Percentiles rank a stretch among this genome's conserved stretches.
phyloP scores from a whole-genome alignment of 2,797 vertebrate species.

The Denticeps clupeoides region DNA sequence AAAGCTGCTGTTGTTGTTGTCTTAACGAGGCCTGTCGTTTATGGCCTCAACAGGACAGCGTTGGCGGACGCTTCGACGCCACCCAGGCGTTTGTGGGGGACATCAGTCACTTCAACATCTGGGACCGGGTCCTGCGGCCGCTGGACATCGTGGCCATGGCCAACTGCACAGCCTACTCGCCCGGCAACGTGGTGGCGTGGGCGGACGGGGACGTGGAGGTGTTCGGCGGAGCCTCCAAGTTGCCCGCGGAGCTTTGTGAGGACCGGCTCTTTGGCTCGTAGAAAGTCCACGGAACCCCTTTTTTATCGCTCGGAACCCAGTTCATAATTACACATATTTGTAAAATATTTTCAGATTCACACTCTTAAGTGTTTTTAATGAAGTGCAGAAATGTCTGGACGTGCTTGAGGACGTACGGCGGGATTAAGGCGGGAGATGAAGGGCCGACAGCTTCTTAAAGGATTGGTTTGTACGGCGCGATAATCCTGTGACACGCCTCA shows the following conservation, averaged over 20 bases:
- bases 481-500: too few relatives aligned
- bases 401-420: too few relatives aligned
- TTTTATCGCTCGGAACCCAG: too few relatives aligned
- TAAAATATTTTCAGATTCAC: too few relatives aligned
- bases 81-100: slow-evolving; percentile 97
- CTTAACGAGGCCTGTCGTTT: slow-evolving; percentile 31
- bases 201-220: slow-evolving; percentile 83
- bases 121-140: slow-evolving; percentile 84
- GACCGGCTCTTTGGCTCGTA: slow-evolving; percentile 79
- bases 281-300: slow-evolving; percentile 27
- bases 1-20: slow-evolving; percentile 27
- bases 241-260: slow-evolving; percentile 82
- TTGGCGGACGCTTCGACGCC: slow-evolving; percentile 92
- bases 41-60: slow-evolving; percentile 70
- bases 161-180: slow-evolving; percentile 85
- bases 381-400: too few relatives aligned
- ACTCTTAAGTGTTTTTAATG: too few relatives aligned
- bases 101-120: slow-evolving; percentile 95
- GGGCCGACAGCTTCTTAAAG: too few relatives aligned
- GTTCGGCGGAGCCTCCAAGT: slow-evolving; percentile 85
- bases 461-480: too few relatives aligned
- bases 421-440: too few relatives aligned
- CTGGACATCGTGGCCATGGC: slow-evolving; percentile 81
- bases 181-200: slow-evolving; percentile 91
- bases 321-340: too few relatives aligned